phyloP scores from a whole-genome alignment of 1,140 invertebrate species.

The Solenopsis invicta region DNA sequence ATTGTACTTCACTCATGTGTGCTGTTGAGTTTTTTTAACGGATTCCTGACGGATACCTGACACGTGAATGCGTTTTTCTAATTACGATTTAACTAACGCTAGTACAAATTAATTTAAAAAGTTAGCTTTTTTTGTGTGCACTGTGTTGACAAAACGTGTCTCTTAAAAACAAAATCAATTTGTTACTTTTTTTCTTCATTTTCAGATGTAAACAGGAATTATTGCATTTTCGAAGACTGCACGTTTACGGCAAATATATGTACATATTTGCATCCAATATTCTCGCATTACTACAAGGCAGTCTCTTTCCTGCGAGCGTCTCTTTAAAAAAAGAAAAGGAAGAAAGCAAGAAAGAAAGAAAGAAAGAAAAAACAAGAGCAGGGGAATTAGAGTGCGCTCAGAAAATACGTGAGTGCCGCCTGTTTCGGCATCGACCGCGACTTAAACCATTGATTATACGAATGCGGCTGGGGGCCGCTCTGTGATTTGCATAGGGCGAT shows the following conservation, averaged over 20 bases:
- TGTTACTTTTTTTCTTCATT: constrained; percentile 11
- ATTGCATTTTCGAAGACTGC: neutral
- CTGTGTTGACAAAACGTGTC: neutral
- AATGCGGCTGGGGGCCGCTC: constrained; percentile 76
- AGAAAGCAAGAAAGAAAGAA: neutral
- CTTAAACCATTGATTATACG: constrained; percentile 80
- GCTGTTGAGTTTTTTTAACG: neutral
- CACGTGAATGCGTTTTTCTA: neutral
- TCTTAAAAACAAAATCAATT: constrained; percentile 11
- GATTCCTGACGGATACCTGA: neutral
- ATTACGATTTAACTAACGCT: neutral
- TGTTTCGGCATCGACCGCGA: constrained; percentile 76
- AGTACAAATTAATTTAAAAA: neutral
- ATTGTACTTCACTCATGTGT: neutral
- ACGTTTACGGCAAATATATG: neutral
- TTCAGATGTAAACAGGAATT: neutral
- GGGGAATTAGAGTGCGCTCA: constrained; percentile 68
- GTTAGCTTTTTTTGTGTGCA: neutral
- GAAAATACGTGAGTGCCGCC: constrained; percentile 70
- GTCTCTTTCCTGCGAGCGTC: too few species aligned
- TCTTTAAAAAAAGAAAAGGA: constrained; percentile 1
- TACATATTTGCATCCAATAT: neutral
- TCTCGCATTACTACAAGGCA: neutral
- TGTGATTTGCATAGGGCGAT: constrained; percentile 83
- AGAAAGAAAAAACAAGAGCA: neutral